A percentile compares a stretch with the other conserved stretches of the same genome.
Conservation (phyloP, 2,797 vertebrate genomes). For the Salmo trutta region DNA sequence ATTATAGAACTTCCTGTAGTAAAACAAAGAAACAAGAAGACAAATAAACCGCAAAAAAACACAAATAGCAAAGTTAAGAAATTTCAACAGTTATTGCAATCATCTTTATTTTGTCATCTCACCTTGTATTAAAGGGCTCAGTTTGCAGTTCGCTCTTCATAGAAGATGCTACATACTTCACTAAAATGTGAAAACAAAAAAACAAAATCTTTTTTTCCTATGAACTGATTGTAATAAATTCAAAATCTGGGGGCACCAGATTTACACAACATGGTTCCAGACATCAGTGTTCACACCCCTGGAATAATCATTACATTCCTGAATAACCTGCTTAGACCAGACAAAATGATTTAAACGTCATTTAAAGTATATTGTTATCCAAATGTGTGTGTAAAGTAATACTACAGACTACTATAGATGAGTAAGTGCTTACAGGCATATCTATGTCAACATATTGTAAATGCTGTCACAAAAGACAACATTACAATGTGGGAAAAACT, state of each 20-base stretch:
- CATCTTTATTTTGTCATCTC: constrained; percentile 65
- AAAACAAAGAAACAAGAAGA: background rate
- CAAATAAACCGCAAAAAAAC: background rate
- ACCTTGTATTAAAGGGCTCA: constrained; percentile 67
- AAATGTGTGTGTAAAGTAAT: background rate
- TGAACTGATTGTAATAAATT: constrained; percentile 46
- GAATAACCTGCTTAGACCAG: constrained; percentile 18
- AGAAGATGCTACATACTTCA: constrained; percentile 80
- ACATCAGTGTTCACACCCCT: constrained; percentile 4
- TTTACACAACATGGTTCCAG: constrained; percentile 15
- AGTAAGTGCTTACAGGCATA: constrained; percentile 41
- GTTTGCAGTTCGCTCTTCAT: constrained; percentile 77
- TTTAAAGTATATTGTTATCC: constrained; percentile 25
- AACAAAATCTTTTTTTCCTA: constrained; percentile 31
- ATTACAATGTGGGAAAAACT: background rate
- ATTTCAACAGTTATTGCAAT: constrained; percentile 45
- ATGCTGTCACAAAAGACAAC: background rate
- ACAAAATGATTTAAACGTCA: constrained; percentile 21
- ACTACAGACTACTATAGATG: background rate
- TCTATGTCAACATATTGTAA: background rate
- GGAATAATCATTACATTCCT: constrained; percentile 24
- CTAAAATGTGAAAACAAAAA: constrained; percentile 78
- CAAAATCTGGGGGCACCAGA: constrained; percentile 2
- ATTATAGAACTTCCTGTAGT: background rate
- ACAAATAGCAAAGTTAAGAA: constrained; percentile 13